phyloP scores from a whole-genome alignment of 2,113 vertebrate species.

The Pteruthius melanotis region DNA sequence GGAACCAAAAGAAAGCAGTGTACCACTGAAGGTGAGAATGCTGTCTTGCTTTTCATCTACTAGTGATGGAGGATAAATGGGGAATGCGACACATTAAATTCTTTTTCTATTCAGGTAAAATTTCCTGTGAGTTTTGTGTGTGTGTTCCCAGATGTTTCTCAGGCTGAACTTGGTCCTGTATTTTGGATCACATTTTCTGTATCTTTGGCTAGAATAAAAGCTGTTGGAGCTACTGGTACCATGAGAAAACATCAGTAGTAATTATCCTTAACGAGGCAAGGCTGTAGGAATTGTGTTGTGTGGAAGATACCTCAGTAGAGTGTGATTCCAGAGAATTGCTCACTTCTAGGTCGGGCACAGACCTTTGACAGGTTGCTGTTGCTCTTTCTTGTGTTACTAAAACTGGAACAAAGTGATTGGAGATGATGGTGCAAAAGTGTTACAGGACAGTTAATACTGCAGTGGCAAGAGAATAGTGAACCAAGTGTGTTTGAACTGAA shows the following conservation, averaged over 20 bases:
- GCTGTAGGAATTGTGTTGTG: neutral
- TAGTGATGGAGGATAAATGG: neutral
- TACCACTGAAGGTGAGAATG: constrained; percentile 33
- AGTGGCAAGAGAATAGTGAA: neutral
- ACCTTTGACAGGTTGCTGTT: neutral
- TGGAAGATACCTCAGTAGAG: neutral
- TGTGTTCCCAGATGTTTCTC: fast-evolving
- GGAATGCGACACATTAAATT: neutral
- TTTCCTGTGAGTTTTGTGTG: neutral
- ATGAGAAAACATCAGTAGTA: neutral
- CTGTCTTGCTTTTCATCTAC: neutral
- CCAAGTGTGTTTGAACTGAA: neutral
- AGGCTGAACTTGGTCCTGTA: neutral
- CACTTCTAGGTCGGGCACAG: neutral
- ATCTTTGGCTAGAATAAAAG: neutral
- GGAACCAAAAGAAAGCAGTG: neutral
- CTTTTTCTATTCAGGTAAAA: neutral
- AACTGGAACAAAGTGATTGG: neutral
- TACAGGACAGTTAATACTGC: neutral
- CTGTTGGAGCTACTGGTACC: neutral
- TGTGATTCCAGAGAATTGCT: neutral
- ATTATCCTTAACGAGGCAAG: neutral
- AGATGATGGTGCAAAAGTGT: neutral
- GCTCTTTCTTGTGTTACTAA: neutral
- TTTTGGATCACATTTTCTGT: neutral